Evolutionary conservation across 2,113 vertebrate genomes (phyloP).

Genomic region (Zootoca vivipara): DNA sequence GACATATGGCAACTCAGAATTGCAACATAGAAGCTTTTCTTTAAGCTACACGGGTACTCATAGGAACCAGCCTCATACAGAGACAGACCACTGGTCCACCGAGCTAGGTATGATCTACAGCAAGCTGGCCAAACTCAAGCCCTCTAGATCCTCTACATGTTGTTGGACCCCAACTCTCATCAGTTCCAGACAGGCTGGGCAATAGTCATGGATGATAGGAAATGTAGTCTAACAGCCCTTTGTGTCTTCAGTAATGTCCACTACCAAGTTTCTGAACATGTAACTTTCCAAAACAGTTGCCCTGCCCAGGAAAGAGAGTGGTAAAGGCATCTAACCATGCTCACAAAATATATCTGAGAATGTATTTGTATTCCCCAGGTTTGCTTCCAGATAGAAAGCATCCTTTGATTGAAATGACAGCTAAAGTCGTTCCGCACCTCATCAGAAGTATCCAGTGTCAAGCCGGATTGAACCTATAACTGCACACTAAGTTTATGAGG

Average conservation of each 20-base stretch:
- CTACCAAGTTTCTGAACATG: background rate
- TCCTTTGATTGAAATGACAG: background rate
- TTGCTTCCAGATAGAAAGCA: conserved; percentile 8
- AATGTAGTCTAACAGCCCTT: too few species aligned
- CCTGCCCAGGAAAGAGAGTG: background rate
- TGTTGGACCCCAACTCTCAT: background rate
- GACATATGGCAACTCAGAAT: conserved; percentile 1
- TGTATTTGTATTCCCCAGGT: conserved; percentile 6
- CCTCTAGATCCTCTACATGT: background rate
- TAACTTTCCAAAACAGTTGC: background rate
- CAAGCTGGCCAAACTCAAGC: background rate
- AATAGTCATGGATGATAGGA: background rate
- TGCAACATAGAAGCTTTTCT: background rate
- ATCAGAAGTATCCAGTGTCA: background rate
- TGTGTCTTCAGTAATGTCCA: background rate
- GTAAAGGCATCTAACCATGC: background rate
- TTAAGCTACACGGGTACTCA: background rate
- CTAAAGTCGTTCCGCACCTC: background rate
- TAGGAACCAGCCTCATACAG: background rate
- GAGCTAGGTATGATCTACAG: background rate
- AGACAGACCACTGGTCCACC: background rate
- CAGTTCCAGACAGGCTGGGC: background rate
- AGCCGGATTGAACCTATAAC: conserved; percentile 5
- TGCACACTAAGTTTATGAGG: conserved; percentile 6
- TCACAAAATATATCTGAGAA: conserved; percentile 12